These are phyloP conservation scores for Pygoscelis adeliae DNA, from an alignment of 2,113 vertebrate genomes.

Conservation along the genomic window DNA sequence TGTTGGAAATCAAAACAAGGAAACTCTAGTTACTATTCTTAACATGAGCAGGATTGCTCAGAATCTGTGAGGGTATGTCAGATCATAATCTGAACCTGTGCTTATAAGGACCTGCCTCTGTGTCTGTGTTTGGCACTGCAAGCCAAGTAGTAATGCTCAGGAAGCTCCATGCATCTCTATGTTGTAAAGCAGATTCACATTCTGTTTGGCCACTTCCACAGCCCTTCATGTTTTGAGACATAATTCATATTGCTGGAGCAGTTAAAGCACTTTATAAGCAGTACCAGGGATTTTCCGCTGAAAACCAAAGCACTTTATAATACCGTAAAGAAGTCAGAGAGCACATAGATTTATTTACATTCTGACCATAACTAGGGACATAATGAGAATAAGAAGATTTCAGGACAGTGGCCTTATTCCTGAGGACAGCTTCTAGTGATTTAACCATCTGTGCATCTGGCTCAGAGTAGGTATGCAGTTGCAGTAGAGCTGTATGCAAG, in stretches of 20 bases:
- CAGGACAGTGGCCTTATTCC: neutral
- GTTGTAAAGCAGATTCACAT: neutral
- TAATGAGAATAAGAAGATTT: neutral
- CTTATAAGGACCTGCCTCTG: neutral
- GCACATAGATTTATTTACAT: neutral
- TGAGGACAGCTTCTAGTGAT: neutral
- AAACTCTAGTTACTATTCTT: neutral
- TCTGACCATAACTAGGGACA: neutral
- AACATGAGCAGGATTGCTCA: neutral
- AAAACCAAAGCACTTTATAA: neutral
- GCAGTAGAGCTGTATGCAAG: neutral
- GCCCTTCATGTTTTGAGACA: neutral
- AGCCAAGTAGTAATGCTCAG: neutral
- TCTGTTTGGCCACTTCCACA: neutral
- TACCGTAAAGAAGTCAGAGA: neutral
- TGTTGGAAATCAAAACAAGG: neutral
- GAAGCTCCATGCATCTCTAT: neutral
- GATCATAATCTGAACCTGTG: neutral
- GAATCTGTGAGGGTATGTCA: neutral
- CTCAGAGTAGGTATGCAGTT: neutral
- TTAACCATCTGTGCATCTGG: neutral
- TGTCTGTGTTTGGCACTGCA: neutral
- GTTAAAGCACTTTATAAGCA: neutral
- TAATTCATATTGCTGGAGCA: neutral
- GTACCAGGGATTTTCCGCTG: neutral